Evolutionary conservation across 2,113 vertebrate genomes (phyloP).

Genomic region (Malurus alboscapulatus): DNA sequence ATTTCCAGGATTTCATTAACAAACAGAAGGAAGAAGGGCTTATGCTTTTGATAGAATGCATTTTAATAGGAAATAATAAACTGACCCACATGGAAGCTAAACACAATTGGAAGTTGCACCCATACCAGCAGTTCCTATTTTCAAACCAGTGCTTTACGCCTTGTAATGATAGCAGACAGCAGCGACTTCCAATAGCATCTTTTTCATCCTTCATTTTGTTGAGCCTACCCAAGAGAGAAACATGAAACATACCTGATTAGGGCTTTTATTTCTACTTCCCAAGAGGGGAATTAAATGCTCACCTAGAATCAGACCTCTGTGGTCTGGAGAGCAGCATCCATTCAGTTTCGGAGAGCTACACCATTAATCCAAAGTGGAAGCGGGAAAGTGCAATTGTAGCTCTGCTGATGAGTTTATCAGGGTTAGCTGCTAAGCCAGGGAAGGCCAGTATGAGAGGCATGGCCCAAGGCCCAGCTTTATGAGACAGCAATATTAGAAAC

Average conservation of each 20-base stretch:
- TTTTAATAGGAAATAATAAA: conserved; percentile 24
- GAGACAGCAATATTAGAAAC: conserved; percentile 21
- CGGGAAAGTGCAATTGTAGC: neutral
- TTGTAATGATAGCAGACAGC: neutral
- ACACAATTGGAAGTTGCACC: neutral
- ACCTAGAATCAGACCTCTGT: conserved; percentile 6
- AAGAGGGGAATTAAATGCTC: neutral
- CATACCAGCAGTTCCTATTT: conserved; percentile 33
- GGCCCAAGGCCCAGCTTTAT: conserved; percentile 31
- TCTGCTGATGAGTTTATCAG: conserved; percentile 8
- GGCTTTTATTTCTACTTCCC: conserved; percentile 12
- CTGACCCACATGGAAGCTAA: neutral
- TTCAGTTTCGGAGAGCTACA: neutral
- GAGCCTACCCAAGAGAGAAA: neutral
- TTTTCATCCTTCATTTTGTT: conserved; percentile 4
- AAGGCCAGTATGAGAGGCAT: neutral
- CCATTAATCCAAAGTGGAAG: conserved; percentile 22
- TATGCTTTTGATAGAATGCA: neutral
- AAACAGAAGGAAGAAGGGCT: neutral
- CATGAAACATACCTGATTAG: neutral
- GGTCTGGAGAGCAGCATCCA: neutral
- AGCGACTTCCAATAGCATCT: neutral
- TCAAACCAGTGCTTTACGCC: conserved; percentile 9
- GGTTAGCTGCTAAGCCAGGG: conserved; percentile 12
- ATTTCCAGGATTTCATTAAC: neutral